phyloP scores from a whole-genome alignment of 2,888 invertebrate species.

The Cataglyphis cursor region DNA sequence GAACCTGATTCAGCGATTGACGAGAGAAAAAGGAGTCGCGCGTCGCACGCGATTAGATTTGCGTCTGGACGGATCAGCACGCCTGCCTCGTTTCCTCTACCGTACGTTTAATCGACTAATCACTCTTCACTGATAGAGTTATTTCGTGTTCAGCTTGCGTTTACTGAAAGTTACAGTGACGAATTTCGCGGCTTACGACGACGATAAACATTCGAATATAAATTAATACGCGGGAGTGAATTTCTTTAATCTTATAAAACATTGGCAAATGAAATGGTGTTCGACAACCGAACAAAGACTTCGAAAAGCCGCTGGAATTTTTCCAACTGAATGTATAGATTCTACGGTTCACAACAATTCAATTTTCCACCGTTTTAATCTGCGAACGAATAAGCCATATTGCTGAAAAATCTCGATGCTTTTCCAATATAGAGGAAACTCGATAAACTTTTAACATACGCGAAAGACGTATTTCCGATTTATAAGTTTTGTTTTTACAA shows the following conservation, averaged over 20 bases:
- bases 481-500: slow-evolving; percentile 19
- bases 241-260: slow-evolving; percentile 25
- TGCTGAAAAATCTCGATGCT: slow-evolving; percentile 34
- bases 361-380: slow-evolving; percentile 51
- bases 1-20: slow-evolving; percentile 59
- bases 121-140: slow-evolving; percentile 27
- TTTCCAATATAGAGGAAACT: slow-evolving; percentile 20
- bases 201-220: slow-evolving; percentile 4
- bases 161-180: slow-evolving; percentile 13
- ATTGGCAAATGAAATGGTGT: slow-evolving; percentile 21
- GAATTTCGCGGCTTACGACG: slow-evolving; percentile 16
- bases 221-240: slow-evolving; percentile 16
- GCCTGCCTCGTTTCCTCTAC: slow-evolving; percentile 31
- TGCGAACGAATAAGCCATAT: slow-evolving; percentile 15
- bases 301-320: slow-evolving; percentile 26
- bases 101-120: slow-evolving; percentile 29
- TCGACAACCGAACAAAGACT: slow-evolving; percentile 26
- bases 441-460: background rate
- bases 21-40: slow-evolving; percentile 45
- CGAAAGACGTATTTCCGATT: slow-evolving; percentile 23
- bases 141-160: slow-evolving; percentile 35
- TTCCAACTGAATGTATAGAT: slow-evolving; percentile 18
- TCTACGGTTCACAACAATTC: slow-evolving; percentile 39
- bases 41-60: slow-evolving; percentile 45
- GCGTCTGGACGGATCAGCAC: slow-evolving; percentile 25